These are phyloP conservation scores for Callimorpha dominula DNA, from an alignment of 2,888 invertebrate genomes.

Conservation along the genomic window DNA sequence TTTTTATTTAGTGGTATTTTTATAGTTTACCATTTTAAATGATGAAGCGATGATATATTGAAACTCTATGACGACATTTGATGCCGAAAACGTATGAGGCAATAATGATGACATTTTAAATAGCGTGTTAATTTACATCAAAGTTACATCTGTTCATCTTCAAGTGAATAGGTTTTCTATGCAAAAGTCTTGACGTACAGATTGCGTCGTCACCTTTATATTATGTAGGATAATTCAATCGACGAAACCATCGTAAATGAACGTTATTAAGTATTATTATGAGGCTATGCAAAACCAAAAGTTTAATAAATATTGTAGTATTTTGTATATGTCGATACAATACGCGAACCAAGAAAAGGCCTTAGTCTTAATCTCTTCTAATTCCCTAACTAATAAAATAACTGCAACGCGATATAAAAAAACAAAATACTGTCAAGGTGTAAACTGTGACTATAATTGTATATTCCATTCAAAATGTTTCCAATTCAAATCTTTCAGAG, in stretches of 20 bases:
- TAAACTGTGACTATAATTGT: slow-evolving; percentile 33
- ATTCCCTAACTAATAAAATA: slow-evolving; percentile 36
- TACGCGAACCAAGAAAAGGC: slow-evolving; percentile 39
- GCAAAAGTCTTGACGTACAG: slow-evolving; percentile 14
- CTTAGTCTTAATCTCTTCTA: slow-evolving; percentile 38
- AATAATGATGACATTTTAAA: neutral
- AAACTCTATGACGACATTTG: neutral
- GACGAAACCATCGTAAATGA: neutral
- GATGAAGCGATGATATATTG: neutral
- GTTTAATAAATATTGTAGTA: slow-evolving; percentile 28
- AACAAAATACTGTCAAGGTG: slow-evolving; percentile 41
- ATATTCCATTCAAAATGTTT: slow-evolving; percentile 36
- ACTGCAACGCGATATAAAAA: slow-evolving; percentile 30
- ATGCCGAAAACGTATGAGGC: neutral
- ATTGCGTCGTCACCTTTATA: neutral
- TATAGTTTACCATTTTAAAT: neutral
- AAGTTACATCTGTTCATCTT: neutral
- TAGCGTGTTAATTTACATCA: neutral
- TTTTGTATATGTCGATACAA: slow-evolving; percentile 44
- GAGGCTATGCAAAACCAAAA: too few species aligned
- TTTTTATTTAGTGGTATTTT: too few species aligned
- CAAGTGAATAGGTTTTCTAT: neutral
- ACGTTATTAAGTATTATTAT: slow-evolving; percentile 30
- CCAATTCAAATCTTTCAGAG: slow-evolving; percentile 28
- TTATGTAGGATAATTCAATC: too few species aligned